Evolutionary conservation across 2,113 vertebrate genomes (phyloP).

Genomic region (Psilopogon haemacephalus): DNA sequence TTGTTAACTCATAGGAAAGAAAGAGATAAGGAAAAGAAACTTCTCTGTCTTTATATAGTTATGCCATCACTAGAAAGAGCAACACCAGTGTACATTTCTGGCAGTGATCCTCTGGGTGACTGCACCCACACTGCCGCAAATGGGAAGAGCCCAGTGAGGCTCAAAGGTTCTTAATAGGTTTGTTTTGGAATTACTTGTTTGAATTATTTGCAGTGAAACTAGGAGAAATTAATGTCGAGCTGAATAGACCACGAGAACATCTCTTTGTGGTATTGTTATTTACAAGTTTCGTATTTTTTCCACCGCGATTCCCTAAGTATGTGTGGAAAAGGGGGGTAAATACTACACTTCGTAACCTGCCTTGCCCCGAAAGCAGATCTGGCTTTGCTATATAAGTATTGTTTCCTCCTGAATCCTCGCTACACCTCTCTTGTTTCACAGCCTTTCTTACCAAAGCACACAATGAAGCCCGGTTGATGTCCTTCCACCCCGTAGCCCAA

Average conservation of each 20-base stretch:
- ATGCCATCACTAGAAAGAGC: background rate
- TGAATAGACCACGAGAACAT: background rate
- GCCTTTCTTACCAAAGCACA: background rate
- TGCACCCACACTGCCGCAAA: background rate
- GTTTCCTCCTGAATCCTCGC: background rate
- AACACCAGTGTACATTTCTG: background rate
- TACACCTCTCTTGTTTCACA: background rate
- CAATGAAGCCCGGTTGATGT: background rate
- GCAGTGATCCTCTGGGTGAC: background rate
- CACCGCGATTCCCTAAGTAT: accelerated
- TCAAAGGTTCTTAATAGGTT: background rate
- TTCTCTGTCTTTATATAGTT: background rate
- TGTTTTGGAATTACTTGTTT: background rate
- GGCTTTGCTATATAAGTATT: background rate
- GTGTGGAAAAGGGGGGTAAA: background rate
- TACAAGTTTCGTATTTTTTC: background rate
- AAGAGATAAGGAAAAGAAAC: background rate
- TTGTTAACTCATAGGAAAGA: background rate
- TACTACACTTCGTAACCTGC: background rate
- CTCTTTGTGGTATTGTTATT: background rate
- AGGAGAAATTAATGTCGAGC: background rate
- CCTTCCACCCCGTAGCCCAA: background rate
- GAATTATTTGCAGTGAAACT: background rate
- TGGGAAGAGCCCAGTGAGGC: background rate
- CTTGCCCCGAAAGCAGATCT: background rate